These are phyloP conservation scores for Brienomyrus longianalis DNA, from an alignment of 2,113 vertebrate species.

Conservation along the genomic window DNA sequence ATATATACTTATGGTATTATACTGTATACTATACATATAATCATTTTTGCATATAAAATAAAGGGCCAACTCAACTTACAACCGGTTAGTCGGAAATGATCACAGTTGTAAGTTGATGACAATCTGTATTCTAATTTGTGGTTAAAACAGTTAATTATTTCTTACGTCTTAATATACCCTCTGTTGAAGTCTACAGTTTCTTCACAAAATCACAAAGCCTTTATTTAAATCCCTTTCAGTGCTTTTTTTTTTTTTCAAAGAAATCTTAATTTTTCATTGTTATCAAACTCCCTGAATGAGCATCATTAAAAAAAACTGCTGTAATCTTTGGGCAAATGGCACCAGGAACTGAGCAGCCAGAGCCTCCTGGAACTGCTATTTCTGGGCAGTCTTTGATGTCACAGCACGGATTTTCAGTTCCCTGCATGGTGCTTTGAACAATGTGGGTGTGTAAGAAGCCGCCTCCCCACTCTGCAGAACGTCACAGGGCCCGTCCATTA, in stretches of 20 bases:
- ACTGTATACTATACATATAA: no score
- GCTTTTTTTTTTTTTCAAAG: background rate
- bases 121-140: background rate
- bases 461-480: background rate
- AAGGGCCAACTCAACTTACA: no score
- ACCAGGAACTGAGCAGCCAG: background rate
- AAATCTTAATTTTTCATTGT: background rate
- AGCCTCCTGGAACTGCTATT: background rate
- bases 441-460: background rate
- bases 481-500: background rate
- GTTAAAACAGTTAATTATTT: background rate
- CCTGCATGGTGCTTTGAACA: background rate
- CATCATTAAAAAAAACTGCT: background rate
- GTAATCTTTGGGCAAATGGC: background rate
- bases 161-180: background rate
- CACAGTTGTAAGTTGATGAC: no score
- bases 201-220: background rate
- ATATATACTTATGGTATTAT: no score
- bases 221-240: background rate
- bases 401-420: background rate
- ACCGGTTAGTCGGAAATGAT: no score
- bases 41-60: no score
- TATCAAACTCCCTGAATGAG: background rate
- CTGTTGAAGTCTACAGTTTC: background rate
- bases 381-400: background rate